Conservation (phyloP, 2,113 vertebrate genomes). For the Hyperopisus bebe region DNA sequence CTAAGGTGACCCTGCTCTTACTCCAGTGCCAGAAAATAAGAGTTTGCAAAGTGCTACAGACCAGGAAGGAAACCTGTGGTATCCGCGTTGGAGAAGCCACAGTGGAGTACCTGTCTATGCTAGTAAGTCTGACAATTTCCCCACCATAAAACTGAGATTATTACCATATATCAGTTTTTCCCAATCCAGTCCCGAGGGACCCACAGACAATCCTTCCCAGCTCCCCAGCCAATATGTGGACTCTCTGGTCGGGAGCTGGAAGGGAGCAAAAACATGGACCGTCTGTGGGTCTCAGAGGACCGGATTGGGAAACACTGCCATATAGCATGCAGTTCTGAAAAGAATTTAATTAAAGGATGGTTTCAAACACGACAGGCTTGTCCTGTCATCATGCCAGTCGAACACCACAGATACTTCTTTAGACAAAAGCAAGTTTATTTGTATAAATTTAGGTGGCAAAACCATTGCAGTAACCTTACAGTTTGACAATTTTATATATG, state of each 20-base stretch:
- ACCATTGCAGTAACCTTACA: neutral
- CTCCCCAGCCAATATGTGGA: neutral
- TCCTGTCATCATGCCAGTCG: neutral
- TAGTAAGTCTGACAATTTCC: slow-evolving; percentile 17
- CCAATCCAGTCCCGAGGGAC: neutral
- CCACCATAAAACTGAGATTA: neutral
- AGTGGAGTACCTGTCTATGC: slow-evolving; percentile 14
- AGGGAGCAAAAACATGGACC: neutral
- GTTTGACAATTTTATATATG: neutral
- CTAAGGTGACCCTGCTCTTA: neutral
- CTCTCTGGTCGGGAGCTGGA: no score
- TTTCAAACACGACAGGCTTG: neutral
- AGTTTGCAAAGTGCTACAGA: neutral
- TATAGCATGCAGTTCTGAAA: neutral
- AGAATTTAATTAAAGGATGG: neutral
- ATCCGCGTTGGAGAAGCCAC: slow-evolving; percentile 40
- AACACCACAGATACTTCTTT: neutral
- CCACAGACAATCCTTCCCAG: neutral
- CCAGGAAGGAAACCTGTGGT: neutral
- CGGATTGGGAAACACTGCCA: neutral
- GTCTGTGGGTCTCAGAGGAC: neutral
- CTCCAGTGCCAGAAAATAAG: neutral
- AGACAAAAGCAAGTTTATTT: neutral
- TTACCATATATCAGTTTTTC: neutral
- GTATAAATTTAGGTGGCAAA: neutral